phyloP scores from a whole-genome alignment of 2,113 vertebrate genomes.

The Brevimyrus niger region DNA sequence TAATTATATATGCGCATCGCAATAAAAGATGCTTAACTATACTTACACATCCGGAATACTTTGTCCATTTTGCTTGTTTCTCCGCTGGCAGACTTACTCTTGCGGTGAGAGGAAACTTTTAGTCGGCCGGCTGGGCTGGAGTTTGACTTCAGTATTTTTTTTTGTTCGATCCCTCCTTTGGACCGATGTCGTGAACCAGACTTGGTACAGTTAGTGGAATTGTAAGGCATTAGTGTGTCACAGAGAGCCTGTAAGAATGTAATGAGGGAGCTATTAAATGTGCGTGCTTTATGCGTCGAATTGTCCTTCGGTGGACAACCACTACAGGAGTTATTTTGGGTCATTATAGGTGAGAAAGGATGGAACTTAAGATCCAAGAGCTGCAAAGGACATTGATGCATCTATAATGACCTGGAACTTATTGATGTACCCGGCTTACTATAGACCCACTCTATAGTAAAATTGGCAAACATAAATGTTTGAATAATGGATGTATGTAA shows the following conservation, averaged over 20 bases:
- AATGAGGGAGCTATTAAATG: neutral
- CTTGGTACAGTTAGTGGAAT: neutral
- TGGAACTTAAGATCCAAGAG: neutral
- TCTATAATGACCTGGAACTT: neutral
- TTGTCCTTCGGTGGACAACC: neutral
- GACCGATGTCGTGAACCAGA: neutral
- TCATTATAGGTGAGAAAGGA: neutral
- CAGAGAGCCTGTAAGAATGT: neutral
- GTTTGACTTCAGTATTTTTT: neutral
- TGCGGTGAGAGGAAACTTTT: neutral
- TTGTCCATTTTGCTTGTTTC: neutral
- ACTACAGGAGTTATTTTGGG: neutral
- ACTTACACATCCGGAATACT: neutral
- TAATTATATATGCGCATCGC: neutral
- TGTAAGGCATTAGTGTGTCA: no score
- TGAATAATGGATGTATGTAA: constrained; percentile 4
- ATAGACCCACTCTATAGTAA: neutral
- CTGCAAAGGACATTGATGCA: neutral
- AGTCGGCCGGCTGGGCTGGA: neutral
- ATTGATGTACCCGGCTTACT: no score
- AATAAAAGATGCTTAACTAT: neutral
- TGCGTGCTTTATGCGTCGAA: neutral
- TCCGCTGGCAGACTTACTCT: neutral
- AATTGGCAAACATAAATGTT: neutral
- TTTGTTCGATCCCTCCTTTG: neutral